Percentiles rank a stretch among this genome's conserved stretches.
These are phyloP conservation scores for Loris lydekkerianus DNA, from an alignment of 2,797 vertebrate genomes.

Conservation along the genomic window DNA sequence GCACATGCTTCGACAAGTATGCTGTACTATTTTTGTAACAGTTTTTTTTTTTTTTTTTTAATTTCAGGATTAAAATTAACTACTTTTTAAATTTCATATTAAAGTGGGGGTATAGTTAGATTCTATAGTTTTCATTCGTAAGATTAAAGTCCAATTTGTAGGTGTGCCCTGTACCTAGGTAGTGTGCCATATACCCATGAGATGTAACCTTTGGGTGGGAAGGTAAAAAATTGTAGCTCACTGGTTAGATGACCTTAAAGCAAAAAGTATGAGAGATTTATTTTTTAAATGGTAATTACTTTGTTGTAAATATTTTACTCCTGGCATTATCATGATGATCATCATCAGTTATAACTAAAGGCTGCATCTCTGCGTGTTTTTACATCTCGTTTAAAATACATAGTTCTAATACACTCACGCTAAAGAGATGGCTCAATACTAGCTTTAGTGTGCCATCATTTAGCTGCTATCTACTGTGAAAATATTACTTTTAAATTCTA, in stretches of 20 bases:
- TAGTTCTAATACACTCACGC: not conserved
- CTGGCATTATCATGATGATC: not conserved
- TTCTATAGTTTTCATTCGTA: no score
- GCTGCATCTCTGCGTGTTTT: not conserved
- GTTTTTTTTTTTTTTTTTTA: no score
- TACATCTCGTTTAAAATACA: not conserved
- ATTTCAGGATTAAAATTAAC: no score
- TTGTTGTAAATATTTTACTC: not conserved
- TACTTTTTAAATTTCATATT: no score
- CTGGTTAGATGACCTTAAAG: not conserved
- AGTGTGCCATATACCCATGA: no score
- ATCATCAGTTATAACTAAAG: not conserved
- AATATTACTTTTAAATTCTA: not conserved
- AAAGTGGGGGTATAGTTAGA: no score
- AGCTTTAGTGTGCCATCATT: not conserved
- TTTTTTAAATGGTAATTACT: not conserved
- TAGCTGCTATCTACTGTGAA: not conserved
- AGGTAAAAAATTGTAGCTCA: not conserved
- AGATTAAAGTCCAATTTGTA: no score
- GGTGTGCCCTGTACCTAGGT: no score
- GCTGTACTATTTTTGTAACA: not conserved
- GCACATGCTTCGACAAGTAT: not conserved
- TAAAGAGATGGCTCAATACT: not conserved
- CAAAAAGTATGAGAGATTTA: not conserved
- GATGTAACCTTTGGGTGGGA: no score